Evolutionary conservation across 2,888 invertebrate genomes (phyloP), one percentile per base, ranked within the genome.

Genomic region (Polietes domitor): DNA sequence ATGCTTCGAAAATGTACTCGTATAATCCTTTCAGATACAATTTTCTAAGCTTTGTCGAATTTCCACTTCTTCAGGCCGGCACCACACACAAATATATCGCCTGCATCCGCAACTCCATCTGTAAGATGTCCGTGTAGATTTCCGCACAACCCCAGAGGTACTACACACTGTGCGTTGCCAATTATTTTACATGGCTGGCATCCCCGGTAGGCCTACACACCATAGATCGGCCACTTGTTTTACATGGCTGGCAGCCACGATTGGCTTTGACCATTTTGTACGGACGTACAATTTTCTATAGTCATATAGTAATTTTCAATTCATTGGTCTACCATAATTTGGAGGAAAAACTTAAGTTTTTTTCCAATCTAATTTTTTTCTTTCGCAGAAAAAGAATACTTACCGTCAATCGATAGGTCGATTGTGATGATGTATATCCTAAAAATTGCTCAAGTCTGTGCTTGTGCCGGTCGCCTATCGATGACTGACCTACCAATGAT

Each of bases 101-200:
- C n/a, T n/a, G n/a, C n/a, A n/a, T n/a, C 32, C 5, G 32, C 32
- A 32, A 32, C 32, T 32, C 9, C 9, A 32, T 32, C 47, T 53
- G 53, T 2, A 53, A 50, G 43, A 50, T 3, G 19, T 53, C 21
- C 21, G 37, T 41, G 41, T 37, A 41, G 41, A 9, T 65, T 65
- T 65, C 37, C 65, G 21, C 65, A 58, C 58, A 26, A 58, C 58
- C 58, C 58, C 12, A 15, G 65, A 24, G 50, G 71, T 50, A 50
- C 26, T 28, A 71, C 50, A 71, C 71, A 12, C 17, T 15, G 28
- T 53, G 71, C 50, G 26, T 37, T 53, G 50, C 50, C 71, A 71
- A 32, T 50, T 50, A 26, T 47, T 47, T 70, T 70, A 43, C 43
- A 70, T 70, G 70, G 70, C 26, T 70, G 70, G 26, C 43, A 47